Base-by-base conservation (phyloP, 1,140 invertebrate species). In the Procambarus virginalis region DNA sequence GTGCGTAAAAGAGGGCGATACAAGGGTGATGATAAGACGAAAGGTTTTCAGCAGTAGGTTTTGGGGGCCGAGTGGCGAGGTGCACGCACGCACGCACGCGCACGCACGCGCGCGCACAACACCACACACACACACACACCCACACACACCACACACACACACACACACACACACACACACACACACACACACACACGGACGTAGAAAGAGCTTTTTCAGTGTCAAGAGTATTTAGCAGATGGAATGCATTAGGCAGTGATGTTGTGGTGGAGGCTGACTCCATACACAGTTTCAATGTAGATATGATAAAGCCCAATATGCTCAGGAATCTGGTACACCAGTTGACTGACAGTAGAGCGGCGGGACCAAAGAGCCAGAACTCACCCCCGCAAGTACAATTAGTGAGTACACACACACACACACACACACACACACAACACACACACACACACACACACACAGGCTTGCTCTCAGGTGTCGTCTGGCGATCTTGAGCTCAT, bases 1-100 rank as follows among this genome's bases (percentile, higher is more conserved):
- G 86, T 88, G 86, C 79, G 86, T 81, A 88, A 88, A 88, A 88
- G 86, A 73, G 85, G 64, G 58, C 77, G 85, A 86, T 86, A 86
- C 85, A 80, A 20, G 85, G 45, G 34, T 64, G 76, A 48, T 73
- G 76, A 48, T 75, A 55, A 88, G 60, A 80, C 64, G 22, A 34
- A 73, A 55, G 64, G 49, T 55, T 45, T 34, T 20, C 22, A 22
- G 68, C 12, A 46, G 46, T 22, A 45, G 64, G 64, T 4, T 68
- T 10, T 17, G 64, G 4, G 4, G 9, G 14, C 45, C 0, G 77
- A 17, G 46, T 55, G 5, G 9, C 20, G 17, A 64, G 0, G 51
- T 8, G 2, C 2, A 55, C 51, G 17, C 60, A 64, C 60, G 17
- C 60, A 64, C 51, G 34, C 34, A 34, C 34, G 34, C 60, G 12